Base-by-base conservation (phyloP, 30 jellyfish, hydroid and myxozoan genomes). In the Chrysaora quinquecirrha region DNA sequence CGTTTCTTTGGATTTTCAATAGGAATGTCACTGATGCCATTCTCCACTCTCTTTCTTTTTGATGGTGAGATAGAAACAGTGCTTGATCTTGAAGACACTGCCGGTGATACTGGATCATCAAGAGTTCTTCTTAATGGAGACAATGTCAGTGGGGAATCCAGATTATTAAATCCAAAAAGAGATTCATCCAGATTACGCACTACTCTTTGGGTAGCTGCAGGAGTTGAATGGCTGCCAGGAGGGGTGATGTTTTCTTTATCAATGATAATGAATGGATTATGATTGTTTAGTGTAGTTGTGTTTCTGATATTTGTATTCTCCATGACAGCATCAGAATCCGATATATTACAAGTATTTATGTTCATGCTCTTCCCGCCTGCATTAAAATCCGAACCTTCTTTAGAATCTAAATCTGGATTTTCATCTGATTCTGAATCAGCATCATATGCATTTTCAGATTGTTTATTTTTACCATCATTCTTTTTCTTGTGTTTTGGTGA, bases 201-300 rank as follows among this genome's bases (percentile, higher is more conserved):
- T 0, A 77, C 89, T 31, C 76, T 60, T 49, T 75, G 86, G 32
- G 34, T 33, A 11, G 48, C 46, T n/a, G 97, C 80, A 27, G 97
- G 97, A 1, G 97, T 89, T 1, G 97, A 89, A 47, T 89, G 97
- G 23, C 79, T 77, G 0, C 68, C 97, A 14, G 97, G 97, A 2
- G 97, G 97, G 0, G 97, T 89, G 69, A 89, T 35, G 71, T 89
- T 89, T 47, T 80, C 97, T 38, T 89, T 89, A 62, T 73, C 85
- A 16, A 56, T 61, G 56, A 54, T 33, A 0, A 71, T 64, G 16
- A 30, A 43, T 1, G 85, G 50, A 50, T 50, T 48, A 58, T 22
- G 33, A 34, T 19, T n/a, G n/a, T 9, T 32, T 71, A 29, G 21
- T 3, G 4, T 11, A n/a, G 65, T 18, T 10, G 18, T 71, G n/a